These are phyloP conservation scores for Zeuzera pyrina DNA, from an alignment of 2,888 invertebrate species.

Conservation along the genomic window DNA sequence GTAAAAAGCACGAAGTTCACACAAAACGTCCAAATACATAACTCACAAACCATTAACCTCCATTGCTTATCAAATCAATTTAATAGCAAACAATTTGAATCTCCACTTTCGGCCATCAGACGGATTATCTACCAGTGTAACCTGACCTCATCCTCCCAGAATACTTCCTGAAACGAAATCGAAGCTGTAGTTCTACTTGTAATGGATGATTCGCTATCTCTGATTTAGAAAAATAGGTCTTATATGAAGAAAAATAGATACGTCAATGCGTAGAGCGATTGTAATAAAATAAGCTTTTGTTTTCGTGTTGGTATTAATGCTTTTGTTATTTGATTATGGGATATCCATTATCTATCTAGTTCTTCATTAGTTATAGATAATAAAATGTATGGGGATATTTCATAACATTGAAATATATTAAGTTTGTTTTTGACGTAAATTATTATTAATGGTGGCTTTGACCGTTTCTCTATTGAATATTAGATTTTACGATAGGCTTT, in stretches of 20 bases:
- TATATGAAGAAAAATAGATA: constrained; percentile 33
- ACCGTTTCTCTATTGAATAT: no score
- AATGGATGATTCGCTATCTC: constrained; percentile 18
- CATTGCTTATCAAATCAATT: constrained; percentile 34
- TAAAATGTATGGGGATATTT: no score
- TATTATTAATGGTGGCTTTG: no score
- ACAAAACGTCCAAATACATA: constrained; percentile 14
- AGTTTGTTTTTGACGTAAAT: no score
- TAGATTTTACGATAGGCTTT: no score
- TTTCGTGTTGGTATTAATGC: constrained; percentile 1
- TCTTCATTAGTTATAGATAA: constrained; percentile 1
- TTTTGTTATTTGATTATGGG: constrained; percentile 1
- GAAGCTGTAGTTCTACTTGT: constrained; percentile 2
- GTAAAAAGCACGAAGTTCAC: constrained; percentile 23
- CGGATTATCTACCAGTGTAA: constrained; percentile 12
- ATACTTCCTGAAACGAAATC: neutral
- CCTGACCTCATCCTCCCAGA: constrained; percentile 5
- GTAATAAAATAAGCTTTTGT: constrained; percentile 17
- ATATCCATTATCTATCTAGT: constrained; percentile 1
- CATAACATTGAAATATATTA: no score
- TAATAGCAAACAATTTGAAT: constrained; percentile 37
- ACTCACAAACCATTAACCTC: constrained; percentile 24
- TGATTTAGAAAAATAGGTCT: constrained; percentile 31
- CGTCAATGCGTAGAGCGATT: constrained; percentile 27
- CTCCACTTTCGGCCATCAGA: constrained; percentile 24